These are phyloP conservation scores for Listronotus bonariensis DNA, from an alignment of 1,140 invertebrate species.

Conservation along the genomic window DNA sequence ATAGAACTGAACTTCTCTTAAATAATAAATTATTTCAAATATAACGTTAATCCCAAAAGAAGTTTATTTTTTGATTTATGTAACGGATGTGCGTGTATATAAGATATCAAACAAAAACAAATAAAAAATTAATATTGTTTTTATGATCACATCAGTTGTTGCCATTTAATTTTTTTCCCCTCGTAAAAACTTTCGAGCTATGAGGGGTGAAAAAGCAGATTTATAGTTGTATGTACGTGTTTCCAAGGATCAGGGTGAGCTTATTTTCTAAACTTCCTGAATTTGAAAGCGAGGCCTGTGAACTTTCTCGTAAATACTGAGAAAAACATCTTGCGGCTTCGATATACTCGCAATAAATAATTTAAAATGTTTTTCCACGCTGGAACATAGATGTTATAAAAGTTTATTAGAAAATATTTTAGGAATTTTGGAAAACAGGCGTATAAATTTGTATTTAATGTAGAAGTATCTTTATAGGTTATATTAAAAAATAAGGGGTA, in stretches of 20 bases:
- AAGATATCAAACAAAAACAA: constrained; percentile 15
- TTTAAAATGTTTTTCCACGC: constrained; percentile 17
- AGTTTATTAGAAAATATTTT: constrained; percentile 17
- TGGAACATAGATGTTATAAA: constrained; percentile 4
- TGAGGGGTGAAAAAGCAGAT: constrained; percentile 23
- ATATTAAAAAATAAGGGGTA: no score
- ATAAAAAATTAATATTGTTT: constrained; percentile 35
- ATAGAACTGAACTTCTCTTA: no score
- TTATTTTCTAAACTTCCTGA: constrained; percentile 24
- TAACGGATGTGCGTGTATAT: constrained; percentile 7
- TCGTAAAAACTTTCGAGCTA: not conserved
- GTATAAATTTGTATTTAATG: not conserved
- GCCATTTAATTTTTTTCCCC: constrained; percentile 26
- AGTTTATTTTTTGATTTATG: constrained; percentile 16
- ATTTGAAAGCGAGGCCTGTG: constrained; percentile 9
- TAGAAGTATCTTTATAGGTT: no score
- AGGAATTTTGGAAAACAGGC: constrained; percentile 1
- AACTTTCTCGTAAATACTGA: constrained; percentile 20
- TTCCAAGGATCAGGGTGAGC: constrained; percentile 18
- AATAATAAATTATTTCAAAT: no score
- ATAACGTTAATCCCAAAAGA: no score
- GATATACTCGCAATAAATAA: constrained; percentile 21
- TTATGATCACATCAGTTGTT: constrained; percentile 31
- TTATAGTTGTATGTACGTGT: constrained; percentile 24
- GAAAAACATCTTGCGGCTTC: constrained; percentile 20